Evolutionary conservation across 2,888 invertebrate species (phyloP).

Genomic region (Prenolepis imparis): DNA sequence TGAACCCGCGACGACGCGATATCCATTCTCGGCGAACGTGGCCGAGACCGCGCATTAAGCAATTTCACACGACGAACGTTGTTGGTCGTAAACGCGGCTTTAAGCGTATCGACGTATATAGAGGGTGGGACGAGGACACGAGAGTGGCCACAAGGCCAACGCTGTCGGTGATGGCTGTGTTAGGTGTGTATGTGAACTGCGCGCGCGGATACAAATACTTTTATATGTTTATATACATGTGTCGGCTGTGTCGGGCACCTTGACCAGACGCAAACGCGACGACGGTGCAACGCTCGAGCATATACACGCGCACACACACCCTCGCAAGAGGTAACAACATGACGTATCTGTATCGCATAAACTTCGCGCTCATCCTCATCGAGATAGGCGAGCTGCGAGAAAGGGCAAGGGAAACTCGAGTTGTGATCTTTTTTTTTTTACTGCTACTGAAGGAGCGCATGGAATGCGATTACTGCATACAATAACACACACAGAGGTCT

Average conservation of each 20-base stretch:
- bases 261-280: constrained; percentile 78
- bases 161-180: constrained; percentile 49
- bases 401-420: constrained; percentile 2
- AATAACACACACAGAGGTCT: not conserved
- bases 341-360: constrained; percentile 54
- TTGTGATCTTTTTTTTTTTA: not conserved
- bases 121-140: constrained; percentile 69
- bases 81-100: constrained; percentile 61
- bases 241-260: constrained; percentile 77
- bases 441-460: not conserved
- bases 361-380: constrained; percentile 40
- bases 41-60: constrained; percentile 51
- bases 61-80: constrained; percentile 44
- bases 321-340: not conserved
- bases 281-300: constrained; percentile 79
- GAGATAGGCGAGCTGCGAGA: constrained; percentile 1
- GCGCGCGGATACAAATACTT: not conserved
- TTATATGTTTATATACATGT: constrained; percentile 31
- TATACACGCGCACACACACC: constrained; percentile 22
- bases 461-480: not conserved
- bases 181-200: constrained; percentile 30
- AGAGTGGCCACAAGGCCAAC: constrained; percentile 73
- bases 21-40: constrained; percentile 13
- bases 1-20: constrained; percentile 14
- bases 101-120: constrained; percentile 57